Evolutionary conservation across 2,797 vertebrate genomes (phyloP).

Genomic region (Psittacula derbiana): DNA sequence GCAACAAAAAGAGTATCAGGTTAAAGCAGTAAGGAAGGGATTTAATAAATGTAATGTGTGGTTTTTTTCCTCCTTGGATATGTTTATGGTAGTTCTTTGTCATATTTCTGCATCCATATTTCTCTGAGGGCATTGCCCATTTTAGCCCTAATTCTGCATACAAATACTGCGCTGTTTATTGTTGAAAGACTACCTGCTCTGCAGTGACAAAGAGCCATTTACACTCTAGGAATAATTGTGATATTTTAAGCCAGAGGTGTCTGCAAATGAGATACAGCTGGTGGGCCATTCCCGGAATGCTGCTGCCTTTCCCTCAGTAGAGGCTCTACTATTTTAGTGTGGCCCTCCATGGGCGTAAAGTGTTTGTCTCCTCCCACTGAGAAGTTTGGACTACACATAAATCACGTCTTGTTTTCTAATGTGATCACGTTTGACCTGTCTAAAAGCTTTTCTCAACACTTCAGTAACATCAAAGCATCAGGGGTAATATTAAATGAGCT

Average conservation of each 20-base stretch:
- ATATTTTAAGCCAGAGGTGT: background rate
- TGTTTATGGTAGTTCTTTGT: background rate
- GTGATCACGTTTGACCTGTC: background rate
- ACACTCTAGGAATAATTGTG: background rate
- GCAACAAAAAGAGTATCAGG: conserved; percentile 12
- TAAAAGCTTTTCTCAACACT: background rate
- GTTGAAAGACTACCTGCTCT: background rate
- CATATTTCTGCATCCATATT: background rate
- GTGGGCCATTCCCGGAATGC: background rate
- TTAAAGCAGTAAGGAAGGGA: background rate
- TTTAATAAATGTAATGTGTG: background rate
- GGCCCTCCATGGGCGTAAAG: background rate
- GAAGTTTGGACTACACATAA: background rate
- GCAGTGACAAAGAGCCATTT: background rate
- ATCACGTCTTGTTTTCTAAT: background rate
- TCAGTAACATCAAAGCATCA: background rate
- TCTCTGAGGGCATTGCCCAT: background rate
- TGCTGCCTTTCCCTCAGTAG: background rate
- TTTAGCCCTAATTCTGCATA: background rate
- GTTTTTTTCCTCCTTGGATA: background rate
- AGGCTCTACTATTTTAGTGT: background rate
- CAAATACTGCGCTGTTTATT: background rate
- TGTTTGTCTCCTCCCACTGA: background rate
- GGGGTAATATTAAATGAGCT: background rate
- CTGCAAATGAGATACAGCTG: background rate